Evolutionary conservation across 2,113 vertebrate genomes (phyloP).

Genomic region (Platichthys flesus): DNA sequence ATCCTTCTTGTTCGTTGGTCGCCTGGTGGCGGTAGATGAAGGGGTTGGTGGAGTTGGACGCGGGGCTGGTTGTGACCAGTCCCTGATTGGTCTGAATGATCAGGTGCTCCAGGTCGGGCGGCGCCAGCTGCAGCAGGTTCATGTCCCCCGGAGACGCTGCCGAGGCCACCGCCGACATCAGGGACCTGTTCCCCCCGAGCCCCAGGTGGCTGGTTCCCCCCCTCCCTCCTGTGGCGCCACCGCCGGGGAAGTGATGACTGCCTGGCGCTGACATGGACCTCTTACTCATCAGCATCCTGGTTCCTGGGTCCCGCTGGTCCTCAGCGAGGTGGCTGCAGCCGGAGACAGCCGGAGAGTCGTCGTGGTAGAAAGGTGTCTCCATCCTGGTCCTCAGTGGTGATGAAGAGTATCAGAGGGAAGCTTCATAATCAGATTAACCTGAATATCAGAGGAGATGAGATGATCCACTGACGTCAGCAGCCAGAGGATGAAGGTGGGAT

Average conservation of each 20-base stretch:
- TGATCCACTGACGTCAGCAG: slow-evolving; percentile 51
- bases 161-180: slow-evolving; percentile 25
- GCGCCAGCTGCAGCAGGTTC: slow-evolving; percentile 89
- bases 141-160: slow-evolving; percentile 77
- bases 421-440: slow-evolving; percentile 82
- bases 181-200: slow-evolving; percentile 10
- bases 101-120: slow-evolving; percentile 91
- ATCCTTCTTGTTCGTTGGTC: slow-evolving; percentile 91
- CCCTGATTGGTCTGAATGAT: slow-evolving; percentile 93
- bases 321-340: slow-evolving; percentile 73
- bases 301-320: slow-evolving; percentile 75
- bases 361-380: slow-evolving; percentile 85
- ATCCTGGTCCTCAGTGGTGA: slow-evolving; percentile 75
- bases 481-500: slow-evolving; percentile 43
- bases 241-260: slow-evolving; percentile 58
- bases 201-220: slow-evolving; percentile 38
- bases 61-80: slow-evolving; percentile 85
- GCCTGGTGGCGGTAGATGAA: slow-evolving; percentile 87
- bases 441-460: slow-evolving; percentile 58
- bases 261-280: slow-evolving; percentile 69
- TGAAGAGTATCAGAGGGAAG: slow-evolving; percentile 44
- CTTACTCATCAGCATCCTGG: slow-evolving; percentile 81
- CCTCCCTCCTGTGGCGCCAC: slow-evolving; percentile 31
- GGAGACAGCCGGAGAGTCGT: slow-evolving; percentile 68
- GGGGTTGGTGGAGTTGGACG: slow-evolving; percentile 76